These are phyloP conservation scores for Pristionchus arcanus DNA, from an alignment of 2,888 invertebrate species.

Conservation along the genomic window DNA sequence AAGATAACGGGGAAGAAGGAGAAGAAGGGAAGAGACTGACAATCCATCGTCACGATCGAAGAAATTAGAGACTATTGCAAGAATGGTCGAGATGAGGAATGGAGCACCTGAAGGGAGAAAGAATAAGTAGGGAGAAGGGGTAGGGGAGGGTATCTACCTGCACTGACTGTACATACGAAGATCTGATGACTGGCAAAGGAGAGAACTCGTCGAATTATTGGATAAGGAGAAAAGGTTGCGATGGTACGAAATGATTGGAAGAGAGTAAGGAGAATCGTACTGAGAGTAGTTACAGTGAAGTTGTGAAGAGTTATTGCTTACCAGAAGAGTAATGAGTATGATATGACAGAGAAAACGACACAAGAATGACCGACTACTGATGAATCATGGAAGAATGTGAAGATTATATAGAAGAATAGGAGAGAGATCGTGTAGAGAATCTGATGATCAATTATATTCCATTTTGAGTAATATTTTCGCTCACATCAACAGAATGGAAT, in stretches of 20 bases:
- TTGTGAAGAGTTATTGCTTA: background rate
- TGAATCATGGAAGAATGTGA: constrained; percentile 57
- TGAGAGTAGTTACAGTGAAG: background rate
- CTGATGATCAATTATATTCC: constrained; percentile 6
- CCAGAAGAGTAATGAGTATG: constrained; percentile 54
- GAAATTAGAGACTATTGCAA: constrained; percentile 65
- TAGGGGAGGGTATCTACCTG: background rate
- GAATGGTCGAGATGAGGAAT: constrained; percentile 58
- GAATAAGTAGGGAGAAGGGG: background rate
- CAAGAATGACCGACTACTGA: constrained; percentile 35
- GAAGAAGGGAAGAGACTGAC: constrained; percentile 30
- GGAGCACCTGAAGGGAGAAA: constrained; percentile 56
- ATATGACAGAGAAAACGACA: constrained; percentile 26
- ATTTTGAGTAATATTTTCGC: background rate
- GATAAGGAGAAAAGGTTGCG: constrained; percentile 47
- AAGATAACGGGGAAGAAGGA: background rate
- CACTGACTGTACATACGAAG: constrained; percentile 52
- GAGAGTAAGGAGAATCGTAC: constrained; percentile 48
- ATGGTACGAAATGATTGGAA: constrained; percentile 55
- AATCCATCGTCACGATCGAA: constrained; percentile 68
- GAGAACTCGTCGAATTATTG: constrained; percentile 7
- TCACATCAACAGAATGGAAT: constrained; percentile 38
- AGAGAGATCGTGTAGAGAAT: constrained; percentile 59
- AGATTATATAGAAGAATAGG: constrained; percentile 58
- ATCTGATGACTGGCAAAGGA: constrained; percentile 53